phyloP scores from a whole-genome alignment of 2,797 vertebrate species.

The Siniperca undulata region DNA sequence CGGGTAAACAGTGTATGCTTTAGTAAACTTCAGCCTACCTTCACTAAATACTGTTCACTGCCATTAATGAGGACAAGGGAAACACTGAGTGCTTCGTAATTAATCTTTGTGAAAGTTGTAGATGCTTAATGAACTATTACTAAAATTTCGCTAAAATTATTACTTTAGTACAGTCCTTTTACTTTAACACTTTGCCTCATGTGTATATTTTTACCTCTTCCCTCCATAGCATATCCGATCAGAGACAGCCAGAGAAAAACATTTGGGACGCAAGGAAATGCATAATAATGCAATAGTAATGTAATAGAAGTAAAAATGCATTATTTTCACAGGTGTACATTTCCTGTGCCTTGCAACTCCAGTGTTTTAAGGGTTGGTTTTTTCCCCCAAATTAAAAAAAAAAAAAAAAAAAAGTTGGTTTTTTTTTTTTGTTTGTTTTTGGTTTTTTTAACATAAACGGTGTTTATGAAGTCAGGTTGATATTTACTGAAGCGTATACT shows the following conservation, averaged over 20 bases:
- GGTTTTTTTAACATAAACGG: not conserved
- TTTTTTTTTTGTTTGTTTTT: no score
- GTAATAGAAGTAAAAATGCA: not conserved
- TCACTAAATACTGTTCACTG: conserved; percentile 5
- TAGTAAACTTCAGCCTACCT: conserved; percentile 17
- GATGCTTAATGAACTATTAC: not conserved
- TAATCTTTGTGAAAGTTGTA: conserved; percentile 14
- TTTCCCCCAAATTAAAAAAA: not conserved
- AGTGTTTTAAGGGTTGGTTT: not conserved
- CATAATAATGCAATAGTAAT: not conserved
- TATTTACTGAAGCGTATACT: conserved; percentile 40
- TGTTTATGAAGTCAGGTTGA: conserved; percentile 7
- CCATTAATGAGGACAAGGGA: conserved; percentile 6
- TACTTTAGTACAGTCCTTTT: not conserved
- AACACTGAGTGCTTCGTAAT: not conserved
- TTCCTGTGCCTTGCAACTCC: not conserved
- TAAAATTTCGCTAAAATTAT: not conserved
- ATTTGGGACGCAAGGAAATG: not conserved
- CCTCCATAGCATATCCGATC: not conserved
- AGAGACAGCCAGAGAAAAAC: not conserved
- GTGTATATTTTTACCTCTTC: not conserved
- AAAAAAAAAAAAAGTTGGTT: no score
- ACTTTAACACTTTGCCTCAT: not conserved
- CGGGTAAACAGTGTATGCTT: conserved; percentile 44
- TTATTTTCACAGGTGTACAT: conserved; percentile 19